These are phyloP conservation scores for Thymelicus lineola DNA, from an alignment of 2,888 invertebrate genomes.

Conservation along the genomic window DNA sequence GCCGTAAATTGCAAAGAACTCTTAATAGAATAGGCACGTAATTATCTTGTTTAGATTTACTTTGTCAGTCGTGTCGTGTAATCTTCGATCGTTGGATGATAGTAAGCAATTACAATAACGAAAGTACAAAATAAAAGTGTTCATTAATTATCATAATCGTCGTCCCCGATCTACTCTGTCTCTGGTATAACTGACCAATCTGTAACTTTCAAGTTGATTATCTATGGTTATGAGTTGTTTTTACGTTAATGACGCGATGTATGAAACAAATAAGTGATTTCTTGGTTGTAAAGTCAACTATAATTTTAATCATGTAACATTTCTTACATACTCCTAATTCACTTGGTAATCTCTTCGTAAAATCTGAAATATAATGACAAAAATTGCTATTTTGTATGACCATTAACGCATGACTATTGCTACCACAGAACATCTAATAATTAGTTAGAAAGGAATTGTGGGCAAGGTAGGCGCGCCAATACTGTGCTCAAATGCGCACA, in stretches of 20 bases:
- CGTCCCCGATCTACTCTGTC: background rate
- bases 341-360: background rate
- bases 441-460: too few species aligned
- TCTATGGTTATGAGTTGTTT: background rate
- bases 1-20: background rate
- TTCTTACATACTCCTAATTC: too few species aligned
- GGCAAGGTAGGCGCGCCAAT: too few species aligned
- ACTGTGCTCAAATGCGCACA: too few species aligned
- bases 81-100: background rate
- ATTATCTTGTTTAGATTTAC: too few species aligned
- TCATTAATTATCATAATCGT: background rate
- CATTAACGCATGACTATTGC: slow-evolving; percentile 22
- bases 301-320: too few species aligned
- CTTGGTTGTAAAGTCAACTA: too few species aligned
- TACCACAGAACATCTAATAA: too few species aligned
- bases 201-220: slow-evolving; percentile 2
- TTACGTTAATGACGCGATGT: too few species aligned
- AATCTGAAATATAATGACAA: background rate
- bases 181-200: background rate
- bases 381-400: slow-evolving; percentile 12
- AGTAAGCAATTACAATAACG: background rate
- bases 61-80: too few species aligned
- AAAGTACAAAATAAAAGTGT: background rate
- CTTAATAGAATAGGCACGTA: background rate
- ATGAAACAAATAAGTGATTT: too few species aligned